A percentile compares a stretch with the other conserved stretches of the same genome.
Evolutionary conservation across 2,113 vertebrate genomes (phyloP).

Genomic region (Trematocara nigrifrons): DNA sequence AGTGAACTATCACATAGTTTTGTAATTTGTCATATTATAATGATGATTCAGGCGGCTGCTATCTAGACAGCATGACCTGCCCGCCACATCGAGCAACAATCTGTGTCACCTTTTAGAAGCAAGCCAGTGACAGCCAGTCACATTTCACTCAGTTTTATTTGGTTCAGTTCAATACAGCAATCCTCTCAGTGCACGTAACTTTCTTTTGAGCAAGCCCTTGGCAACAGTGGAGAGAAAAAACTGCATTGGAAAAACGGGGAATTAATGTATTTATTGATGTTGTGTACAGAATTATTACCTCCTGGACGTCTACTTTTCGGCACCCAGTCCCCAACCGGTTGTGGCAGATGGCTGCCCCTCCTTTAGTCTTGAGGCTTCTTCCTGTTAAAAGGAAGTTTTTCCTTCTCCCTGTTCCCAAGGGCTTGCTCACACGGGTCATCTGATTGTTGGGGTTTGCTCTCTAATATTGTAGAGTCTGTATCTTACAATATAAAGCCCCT

Average conservation of each 20-base stretch:
- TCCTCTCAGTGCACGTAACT: not conserved
- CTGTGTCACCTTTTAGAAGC: not conserved
- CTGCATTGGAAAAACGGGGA: not conserved
- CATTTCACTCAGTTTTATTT: not conserved
- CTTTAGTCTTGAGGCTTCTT: not conserved
- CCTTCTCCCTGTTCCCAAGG: not conserved
- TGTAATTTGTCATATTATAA: not conserved
- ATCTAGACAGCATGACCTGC: not conserved
- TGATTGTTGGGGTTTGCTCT: not conserved
- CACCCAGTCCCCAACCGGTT: rapidly evolving
- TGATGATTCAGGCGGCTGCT: not conserved
- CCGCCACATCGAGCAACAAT: not conserved
- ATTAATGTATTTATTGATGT: not conserved
- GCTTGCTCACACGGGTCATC: not conserved
- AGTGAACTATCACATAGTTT: not conserved
- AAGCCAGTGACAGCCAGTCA: not conserved
- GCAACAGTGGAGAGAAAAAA: not conserved
- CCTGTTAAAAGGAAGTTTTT: not conserved
- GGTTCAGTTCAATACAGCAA: not conserved
- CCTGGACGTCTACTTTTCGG: not conserved
- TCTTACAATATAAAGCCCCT: not conserved
- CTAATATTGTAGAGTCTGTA: not conserved
- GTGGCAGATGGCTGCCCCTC: not conserved
- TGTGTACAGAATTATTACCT: not conserved
- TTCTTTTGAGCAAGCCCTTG: not conserved